Evolutionary conservation across 2,113 vertebrate species (phyloP).

Genomic region (Megaptera novaeangliae): DNA sequence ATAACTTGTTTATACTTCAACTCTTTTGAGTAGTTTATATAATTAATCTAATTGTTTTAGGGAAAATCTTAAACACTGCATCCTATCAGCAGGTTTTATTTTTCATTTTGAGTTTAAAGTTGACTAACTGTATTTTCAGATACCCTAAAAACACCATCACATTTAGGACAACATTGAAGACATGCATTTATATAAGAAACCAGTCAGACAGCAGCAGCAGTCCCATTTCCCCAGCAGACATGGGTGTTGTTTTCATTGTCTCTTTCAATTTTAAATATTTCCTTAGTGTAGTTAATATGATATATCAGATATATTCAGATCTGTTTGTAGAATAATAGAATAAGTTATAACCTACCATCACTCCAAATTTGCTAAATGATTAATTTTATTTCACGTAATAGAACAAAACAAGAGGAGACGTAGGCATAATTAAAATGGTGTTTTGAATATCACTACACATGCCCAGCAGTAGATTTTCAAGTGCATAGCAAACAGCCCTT

Average conservation of each 20-base stretch:
- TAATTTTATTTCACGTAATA: not conserved
- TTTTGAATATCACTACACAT: not conserved
- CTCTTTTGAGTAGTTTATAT: not conserved
- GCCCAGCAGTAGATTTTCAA: not conserved
- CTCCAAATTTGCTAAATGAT: not conserved
- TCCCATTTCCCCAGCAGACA: not conserved
- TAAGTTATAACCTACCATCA: not conserved
- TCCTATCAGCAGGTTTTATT: not conserved
- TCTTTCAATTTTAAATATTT: not conserved
- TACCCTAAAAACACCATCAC: not conserved
- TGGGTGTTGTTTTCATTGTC: not conserved
- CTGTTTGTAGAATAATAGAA: not conserved
- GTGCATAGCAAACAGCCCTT: not conserved
- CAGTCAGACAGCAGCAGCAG: not conserved
- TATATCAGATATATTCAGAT: not conserved
- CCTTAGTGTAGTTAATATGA: not conserved
- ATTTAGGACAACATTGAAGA: not conserved
- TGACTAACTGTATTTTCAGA: not conserved
- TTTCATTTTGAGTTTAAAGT: not conserved
- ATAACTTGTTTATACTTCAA: not conserved
- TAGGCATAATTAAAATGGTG: not conserved
- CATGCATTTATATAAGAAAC: not conserved
- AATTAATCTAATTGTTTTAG: not conserved
- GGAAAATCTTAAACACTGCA: not conserved
- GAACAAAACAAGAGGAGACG: not conserved